Percentiles rank a stretch among this genome's conserved stretches.
Conservation (phyloP, 1,140 invertebrate species). For the Ditylenchus dipsaci region DNA sequence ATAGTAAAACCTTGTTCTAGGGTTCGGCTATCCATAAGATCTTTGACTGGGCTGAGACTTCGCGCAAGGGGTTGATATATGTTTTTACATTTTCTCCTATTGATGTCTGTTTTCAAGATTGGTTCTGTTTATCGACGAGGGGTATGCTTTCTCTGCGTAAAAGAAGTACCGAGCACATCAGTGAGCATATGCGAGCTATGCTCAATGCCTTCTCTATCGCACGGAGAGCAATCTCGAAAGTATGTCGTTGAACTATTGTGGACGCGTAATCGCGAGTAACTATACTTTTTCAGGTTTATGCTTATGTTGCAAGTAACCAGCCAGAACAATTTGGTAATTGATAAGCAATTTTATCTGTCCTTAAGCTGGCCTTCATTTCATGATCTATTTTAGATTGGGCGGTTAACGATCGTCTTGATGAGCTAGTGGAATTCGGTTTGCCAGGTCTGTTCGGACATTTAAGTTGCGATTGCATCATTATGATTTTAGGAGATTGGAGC, state of each 20-base stretch:
- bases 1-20: no score
- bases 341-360: no score
- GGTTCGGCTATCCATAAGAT: constrained; percentile 97
- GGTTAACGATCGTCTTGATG: constrained; percentile 91
- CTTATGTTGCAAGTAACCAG: constrained; percentile 89
- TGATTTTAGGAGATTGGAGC: constrained; percentile 67
- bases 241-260: constrained; percentile 1
- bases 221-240: constrained; percentile 87
- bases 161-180: constrained; percentile 69
- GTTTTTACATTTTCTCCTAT: constrained; percentile 10
- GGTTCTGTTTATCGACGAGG: constrained; percentile 94
- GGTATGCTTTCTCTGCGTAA: constrained; percentile 97
- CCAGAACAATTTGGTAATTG: constrained; percentile 82
- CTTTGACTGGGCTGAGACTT: constrained; percentile 93
- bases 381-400: constrained; percentile 71
- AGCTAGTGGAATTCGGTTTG: constrained; percentile 89
- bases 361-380: no score
- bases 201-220: constrained; percentile 90
- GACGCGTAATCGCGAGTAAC: no score
- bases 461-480: not conserved
- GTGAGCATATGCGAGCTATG: constrained; percentile 83
- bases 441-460: constrained; percentile 64
- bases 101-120: constrained; percentile 64
- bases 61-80: constrained; percentile 68
- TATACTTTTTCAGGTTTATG: constrained; percentile 70